Base-by-base conservation (phyloP, 2,113 vertebrate genomes). In the Macroglossus sobrinus region DNA sequence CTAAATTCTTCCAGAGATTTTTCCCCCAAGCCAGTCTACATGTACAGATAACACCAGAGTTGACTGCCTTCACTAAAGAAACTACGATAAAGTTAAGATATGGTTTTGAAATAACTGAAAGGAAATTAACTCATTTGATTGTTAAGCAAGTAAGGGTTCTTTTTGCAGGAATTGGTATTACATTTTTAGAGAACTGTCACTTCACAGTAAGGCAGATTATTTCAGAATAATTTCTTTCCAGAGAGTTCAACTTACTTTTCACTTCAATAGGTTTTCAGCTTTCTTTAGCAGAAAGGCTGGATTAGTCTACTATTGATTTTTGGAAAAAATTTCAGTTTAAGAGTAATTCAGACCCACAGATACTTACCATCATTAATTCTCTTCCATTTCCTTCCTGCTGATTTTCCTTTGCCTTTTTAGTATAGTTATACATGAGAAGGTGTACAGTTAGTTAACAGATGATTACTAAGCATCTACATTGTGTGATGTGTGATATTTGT, bases 151-250 rank as follows among this genome's bases (percentile, higher is more conserved):
- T 75, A 38, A 90, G 91, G 40, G 24, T 84, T 94, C 43, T 92
- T 87, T 97, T 69, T 95, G 75, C 57, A 79, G 63, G 79, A 78
- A 89, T 57, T 96, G 12, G 45, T 81, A 90, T 90, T 64, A 74
- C 6, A 88, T 80, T 97, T 96, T 96, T 64, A 93, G 79, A 95
- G 66, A 97, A 95, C n/a, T 91, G 81, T 81, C 66, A 94, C 84
- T 95, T 95, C 71, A 91, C 6, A 69, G 16, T 88, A 96, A 94
- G 61, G 47, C 33, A 93, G 45, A 61, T 94, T 94, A 94, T 88
- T 88, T 88, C 55, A 95, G 61, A 94, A 91, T 76, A 96, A 59
- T 91, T 95, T 95, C 8, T 75, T 95, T 95, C 18, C 14, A 89
- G 24, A 88, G 59, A 93, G 33, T 89, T 88, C 45, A 97, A 94